Conservation (phyloP, 2,797 vertebrate species). For the Euphonia xanthogaster region DNA sequence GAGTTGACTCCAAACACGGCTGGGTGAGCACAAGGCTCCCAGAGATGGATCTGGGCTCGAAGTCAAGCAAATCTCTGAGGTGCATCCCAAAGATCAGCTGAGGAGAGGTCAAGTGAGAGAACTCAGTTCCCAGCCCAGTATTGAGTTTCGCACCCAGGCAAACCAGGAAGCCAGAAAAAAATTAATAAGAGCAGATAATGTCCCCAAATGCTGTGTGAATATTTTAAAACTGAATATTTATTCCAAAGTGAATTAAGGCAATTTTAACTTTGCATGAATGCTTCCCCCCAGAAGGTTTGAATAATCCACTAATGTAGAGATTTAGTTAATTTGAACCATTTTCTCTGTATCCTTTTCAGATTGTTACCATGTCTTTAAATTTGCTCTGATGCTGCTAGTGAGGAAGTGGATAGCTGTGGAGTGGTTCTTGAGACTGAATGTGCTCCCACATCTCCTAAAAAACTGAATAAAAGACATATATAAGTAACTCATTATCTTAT, state of each 20-base stretch:
- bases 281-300: not conserved
- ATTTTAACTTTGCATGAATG: not conserved
- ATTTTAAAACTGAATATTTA: not conserved
- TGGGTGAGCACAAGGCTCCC: not conserved
- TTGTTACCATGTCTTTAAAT: not conserved
- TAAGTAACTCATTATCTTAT: not conserved
- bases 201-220: not conserved
- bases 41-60: not conserved
- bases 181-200: not conserved
- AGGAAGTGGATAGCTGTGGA: not conserved
- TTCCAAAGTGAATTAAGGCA: not conserved
- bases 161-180: not conserved
- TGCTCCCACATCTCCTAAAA: not conserved
- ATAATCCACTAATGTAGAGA: not conserved
- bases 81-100: not conserved
- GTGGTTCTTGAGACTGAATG: not conserved
- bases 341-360: not conserved
- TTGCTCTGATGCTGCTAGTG: not conserved
- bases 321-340: conserved; percentile 14
- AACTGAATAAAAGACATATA: not conserved
- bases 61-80: not conserved
- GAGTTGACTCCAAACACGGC: rapidly evolving
- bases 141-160: not conserved
- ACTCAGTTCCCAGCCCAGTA: not conserved
- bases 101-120: not conserved